These are phyloP conservation scores for Nibea coibor DNA, from an alignment of 2,113 vertebrate genomes.

Conservation along the genomic window DNA sequence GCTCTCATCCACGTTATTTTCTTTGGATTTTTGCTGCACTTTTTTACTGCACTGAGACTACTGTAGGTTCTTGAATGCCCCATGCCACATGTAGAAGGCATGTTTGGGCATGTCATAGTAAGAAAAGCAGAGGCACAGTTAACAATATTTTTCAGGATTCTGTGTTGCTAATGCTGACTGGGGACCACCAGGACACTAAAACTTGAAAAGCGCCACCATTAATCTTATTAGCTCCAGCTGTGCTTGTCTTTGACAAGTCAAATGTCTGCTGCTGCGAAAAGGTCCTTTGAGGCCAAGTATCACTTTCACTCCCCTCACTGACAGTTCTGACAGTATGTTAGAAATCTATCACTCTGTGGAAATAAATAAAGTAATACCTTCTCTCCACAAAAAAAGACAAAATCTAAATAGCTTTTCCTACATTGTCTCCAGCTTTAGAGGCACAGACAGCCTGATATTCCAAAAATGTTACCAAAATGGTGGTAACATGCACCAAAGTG, in stretches of 20 bases:
- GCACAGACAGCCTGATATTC: background rate
- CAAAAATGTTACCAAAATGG: background rate
- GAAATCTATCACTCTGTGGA: too few relatives aligned
- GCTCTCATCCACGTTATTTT: conserved; percentile 1
- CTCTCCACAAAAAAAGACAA: too few relatives aligned
- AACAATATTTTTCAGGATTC: background rate
- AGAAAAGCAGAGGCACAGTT: background rate
- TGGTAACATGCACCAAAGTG: background rate
- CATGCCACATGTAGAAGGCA: background rate
- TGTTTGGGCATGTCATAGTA: background rate
- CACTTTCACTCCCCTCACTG: too few relatives aligned
- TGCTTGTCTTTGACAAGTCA: background rate
- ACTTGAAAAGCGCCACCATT: background rate
- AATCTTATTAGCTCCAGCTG: background rate
- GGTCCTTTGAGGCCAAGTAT: too few relatives aligned
- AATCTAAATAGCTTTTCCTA: too few relatives aligned
- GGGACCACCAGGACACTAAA: background rate
- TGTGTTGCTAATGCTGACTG: background rate
- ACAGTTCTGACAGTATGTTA: too few relatives aligned
- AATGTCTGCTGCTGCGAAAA: too few relatives aligned
- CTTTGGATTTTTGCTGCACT: background rate
- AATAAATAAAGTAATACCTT: too few relatives aligned
- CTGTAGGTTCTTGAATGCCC: background rate
- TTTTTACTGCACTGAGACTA: background rate
- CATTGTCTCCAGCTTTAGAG: background rate